Base-by-base conservation (phyloP, 2,888 invertebrate species). In the Drosophila pseudotakahashii region DNA sequence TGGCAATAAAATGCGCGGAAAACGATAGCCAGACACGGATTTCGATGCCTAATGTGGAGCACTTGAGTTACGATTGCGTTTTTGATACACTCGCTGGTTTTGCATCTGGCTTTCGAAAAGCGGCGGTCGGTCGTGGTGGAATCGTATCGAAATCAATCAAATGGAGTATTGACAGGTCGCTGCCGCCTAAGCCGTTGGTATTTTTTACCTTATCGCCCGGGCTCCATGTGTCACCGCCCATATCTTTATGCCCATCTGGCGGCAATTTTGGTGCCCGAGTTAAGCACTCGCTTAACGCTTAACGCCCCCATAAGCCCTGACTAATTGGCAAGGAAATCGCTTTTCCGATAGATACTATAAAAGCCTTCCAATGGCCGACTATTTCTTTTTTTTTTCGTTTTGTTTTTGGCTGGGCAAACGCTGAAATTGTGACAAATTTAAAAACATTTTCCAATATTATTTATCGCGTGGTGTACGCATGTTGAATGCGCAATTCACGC, bases 271-370 rank as follows among this genome's bases (percentile, higher is more conserved):
- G 34, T 62, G 45, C 48, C 37, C 9, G 54, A 36, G 71, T 60
- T 80, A 76, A 81, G 84, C 78, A 7, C 53, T 51, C 62, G 75
- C 64, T 54, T 70, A 64, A 75, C 62, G 75, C 64, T 54, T 70
- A 64, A 75, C 70, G 64, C 66, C 69, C 53, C 51, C 75, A 81
- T 72, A 79, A 84, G 82, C 82, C 79, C 77, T 81, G 79, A 87
- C 82, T 82, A 82, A 82, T 82, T 82, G 82, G 60, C 85, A 67
- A 81, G 76, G 51, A 78, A 87, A 87, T 86, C 64, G 69, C 59
- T 64, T 70, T 64, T 48, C 42, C 52, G 72, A 78, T 76, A 79
- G 73, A 39, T 39, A 45, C 47, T 44, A 58, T 63, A 73, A 75
- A 54, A 37, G 55, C 48, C 80, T 50, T 42, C 73, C 30, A 45